Evolutionary conservation across 2,113 vertebrate species (phyloP).

Genomic region (Tapirus terrestris): DNA sequence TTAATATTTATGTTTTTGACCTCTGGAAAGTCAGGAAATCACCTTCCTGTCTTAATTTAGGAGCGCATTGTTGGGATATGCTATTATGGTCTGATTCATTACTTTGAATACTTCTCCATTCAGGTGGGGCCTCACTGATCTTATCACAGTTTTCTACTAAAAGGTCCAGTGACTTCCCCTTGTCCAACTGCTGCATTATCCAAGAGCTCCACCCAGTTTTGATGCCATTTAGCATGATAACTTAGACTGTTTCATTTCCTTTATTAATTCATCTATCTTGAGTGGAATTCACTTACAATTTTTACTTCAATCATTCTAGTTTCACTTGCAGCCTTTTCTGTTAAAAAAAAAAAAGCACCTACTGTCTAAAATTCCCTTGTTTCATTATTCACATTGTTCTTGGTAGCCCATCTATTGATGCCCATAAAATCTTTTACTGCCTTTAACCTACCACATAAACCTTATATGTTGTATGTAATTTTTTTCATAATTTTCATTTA

Average conservation of each 20-base stretch:
- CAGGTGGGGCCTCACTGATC: neutral
- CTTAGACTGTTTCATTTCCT: neutral
- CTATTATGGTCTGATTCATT: neutral
- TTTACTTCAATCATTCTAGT: neutral
- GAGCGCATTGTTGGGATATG: neutral
- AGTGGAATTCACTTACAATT: neutral
- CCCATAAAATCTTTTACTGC: neutral
- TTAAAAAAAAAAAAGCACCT: neutral
- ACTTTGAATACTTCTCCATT: neutral
- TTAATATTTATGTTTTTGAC: conserved; percentile 34
- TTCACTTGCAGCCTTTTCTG: neutral
- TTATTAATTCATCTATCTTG: neutral
- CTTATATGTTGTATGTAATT: neutral
- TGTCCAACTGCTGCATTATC: neutral
- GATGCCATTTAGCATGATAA: neutral
- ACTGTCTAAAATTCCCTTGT: neutral
- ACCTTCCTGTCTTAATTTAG: neutral
- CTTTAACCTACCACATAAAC: neutral
- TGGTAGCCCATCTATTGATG: neutral
- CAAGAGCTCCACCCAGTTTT: neutral
- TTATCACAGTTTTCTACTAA: neutral
- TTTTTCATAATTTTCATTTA: neutral
- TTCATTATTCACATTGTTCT: conserved; percentile 44
- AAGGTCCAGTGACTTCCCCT: neutral
- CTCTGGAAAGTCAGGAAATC: conserved; percentile 19